phyloP scores from a whole-genome alignment of 2,888 invertebrate species.

The Agrochola lota region DNA sequence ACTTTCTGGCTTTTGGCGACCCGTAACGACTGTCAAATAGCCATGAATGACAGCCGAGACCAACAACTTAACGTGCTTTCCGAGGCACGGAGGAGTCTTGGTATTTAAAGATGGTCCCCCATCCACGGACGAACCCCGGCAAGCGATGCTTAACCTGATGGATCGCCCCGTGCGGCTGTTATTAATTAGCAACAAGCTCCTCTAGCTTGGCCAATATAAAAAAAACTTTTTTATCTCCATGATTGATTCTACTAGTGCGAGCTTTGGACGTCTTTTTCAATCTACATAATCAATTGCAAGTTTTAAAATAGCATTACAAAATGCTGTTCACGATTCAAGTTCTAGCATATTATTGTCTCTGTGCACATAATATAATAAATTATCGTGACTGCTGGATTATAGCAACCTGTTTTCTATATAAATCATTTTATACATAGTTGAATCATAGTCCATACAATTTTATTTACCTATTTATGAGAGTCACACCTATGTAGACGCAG shows the following conservation, averaged over 20 bases:
- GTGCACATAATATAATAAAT: background rate
- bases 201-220: background rate
- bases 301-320: conserved; percentile 27
- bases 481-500: background rate
- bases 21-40: too few species aligned
- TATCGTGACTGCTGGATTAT: conserved; percentile 27
- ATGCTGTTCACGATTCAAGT: conserved; percentile 5
- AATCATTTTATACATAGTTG: conserved; percentile 12
- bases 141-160: too few species aligned
- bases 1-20: too few species aligned
- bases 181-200: too few species aligned
- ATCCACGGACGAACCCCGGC: too few species aligned
- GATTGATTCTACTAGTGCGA: conserved; percentile 12
- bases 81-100: too few species aligned
- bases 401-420: conserved; percentile 15
- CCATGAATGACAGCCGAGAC: too few species aligned
- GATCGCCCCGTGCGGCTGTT: too few species aligned
- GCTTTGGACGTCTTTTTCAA: conserved; percentile 4
- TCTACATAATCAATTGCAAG: conserved; percentile 4
- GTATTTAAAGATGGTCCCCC: too few species aligned
- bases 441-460: background rate
- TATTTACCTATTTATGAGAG: background rate
- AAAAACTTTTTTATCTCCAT: background rate
- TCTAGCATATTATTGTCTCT: conserved; percentile 19
- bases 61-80: too few species aligned